These are phyloP conservation scores for Choristoneura fumiferana DNA, from an alignment of 1,140 invertebrate species.

Conservation along the genomic window DNA sequence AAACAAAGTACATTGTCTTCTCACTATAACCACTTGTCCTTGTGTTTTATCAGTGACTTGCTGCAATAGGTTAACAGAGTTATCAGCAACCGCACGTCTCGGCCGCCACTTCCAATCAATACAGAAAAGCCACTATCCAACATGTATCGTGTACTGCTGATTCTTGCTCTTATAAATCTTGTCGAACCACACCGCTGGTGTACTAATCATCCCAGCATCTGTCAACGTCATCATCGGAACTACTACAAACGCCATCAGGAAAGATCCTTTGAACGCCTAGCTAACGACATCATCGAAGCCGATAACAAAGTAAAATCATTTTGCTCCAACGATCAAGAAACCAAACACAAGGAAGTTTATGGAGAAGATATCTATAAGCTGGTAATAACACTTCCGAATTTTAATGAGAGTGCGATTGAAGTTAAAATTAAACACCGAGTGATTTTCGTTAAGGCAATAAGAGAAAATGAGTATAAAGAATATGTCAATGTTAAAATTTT, in stretches of 20 bases:
- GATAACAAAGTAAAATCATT: not conserved
- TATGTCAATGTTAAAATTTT: constrained; percentile 11
- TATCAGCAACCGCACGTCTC: not conserved
- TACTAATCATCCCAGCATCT: not conserved
- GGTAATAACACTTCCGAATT: not conserved
- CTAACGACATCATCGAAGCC: not conserved
- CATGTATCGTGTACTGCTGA: not conserved
- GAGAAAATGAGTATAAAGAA: not conserved
- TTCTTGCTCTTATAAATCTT: not conserved
- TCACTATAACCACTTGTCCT: not conserved
- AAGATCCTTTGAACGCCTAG: constrained; percentile 1
- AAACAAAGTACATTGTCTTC: too few relatives aligned
- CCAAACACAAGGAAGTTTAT: not conserved
- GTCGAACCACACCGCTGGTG: constrained; percentile 2
- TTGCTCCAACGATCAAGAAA: not conserved
- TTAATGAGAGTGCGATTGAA: constrained; percentile 6
- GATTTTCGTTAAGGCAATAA: not conserved
- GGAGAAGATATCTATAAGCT: constrained; percentile 4
- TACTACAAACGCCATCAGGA: not conserved
- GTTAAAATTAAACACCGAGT: constrained; percentile 8
- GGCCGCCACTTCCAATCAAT: not conserved
- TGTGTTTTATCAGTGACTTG: not conserved
- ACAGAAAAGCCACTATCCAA: not conserved
- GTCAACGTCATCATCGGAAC: not conserved
- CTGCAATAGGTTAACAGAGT: constrained; percentile 6